These are phyloP conservation scores for Vicugna pacos DNA, from an alignment of 2,113 vertebrate species.

Conservation along the genomic window DNA sequence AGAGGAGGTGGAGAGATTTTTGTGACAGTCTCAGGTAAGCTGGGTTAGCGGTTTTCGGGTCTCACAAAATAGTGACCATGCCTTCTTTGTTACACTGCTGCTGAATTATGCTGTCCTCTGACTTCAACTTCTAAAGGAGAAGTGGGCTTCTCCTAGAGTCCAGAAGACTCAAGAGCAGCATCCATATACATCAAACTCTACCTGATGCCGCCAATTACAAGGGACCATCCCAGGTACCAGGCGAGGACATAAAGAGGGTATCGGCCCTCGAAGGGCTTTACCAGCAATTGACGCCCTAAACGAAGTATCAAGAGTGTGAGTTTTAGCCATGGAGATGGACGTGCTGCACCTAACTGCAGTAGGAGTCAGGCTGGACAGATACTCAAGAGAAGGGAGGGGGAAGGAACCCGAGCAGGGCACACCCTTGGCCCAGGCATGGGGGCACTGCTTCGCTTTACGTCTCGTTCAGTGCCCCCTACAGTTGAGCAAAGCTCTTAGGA, in stretches of 20 bases:
- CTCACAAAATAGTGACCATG: neutral
- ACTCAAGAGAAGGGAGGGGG: neutral
- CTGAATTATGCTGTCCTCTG: neutral
- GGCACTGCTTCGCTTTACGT: neutral
- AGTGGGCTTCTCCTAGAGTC: neutral
- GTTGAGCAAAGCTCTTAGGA: neutral
- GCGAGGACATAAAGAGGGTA: neutral
- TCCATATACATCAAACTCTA: neutral
- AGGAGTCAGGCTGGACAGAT: neutral
- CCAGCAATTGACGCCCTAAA: neutral
- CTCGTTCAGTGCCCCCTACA: neutral
- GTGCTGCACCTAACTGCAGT: rapidly evolving
- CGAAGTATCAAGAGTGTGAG: neutral
- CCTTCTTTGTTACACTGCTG: neutral
- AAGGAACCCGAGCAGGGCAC: neutral
- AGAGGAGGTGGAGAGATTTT: neutral
- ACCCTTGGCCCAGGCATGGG: rapidly evolving
- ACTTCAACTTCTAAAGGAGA: neutral
- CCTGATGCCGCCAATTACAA: neutral
- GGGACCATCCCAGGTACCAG: neutral
- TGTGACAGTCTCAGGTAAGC: neutral
- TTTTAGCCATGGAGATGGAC: neutral
- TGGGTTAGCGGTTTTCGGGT: neutral
- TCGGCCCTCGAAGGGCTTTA: neutral
- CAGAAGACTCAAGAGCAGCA: neutral